Percentiles rank a stretch among this genome's conserved stretches.
phyloP scores from a whole-genome alignment of 1,140 invertebrate species.

The Oreohelix idahoensis region DNA sequence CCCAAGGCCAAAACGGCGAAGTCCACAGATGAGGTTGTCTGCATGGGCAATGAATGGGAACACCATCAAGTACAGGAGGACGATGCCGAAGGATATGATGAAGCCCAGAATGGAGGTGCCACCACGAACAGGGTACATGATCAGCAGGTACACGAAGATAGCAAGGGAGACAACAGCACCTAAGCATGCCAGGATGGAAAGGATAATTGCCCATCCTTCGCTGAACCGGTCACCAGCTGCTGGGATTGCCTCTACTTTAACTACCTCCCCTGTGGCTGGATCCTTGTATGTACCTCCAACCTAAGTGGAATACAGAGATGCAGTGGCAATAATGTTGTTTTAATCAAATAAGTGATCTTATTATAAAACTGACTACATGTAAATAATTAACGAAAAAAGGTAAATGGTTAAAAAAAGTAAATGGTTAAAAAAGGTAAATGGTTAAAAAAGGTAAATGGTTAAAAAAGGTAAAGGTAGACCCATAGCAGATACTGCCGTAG shows the following conservation, averaged over 20 bases:
- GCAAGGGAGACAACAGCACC: conserved; percentile 70
- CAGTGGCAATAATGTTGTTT: background rate
- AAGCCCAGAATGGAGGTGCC: conserved; percentile 75
- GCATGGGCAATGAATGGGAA: conserved; percentile 75
- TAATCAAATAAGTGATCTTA: no score
- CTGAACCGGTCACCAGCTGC: conserved; percentile 65
- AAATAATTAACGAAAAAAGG: no score
- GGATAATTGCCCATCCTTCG: conserved; percentile 72
- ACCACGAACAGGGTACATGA: conserved; percentile 72
- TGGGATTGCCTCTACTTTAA: conserved; percentile 58
- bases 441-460: no score
- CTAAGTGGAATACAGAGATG: background rate
- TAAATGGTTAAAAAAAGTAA: no score
- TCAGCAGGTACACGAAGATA: conserved; percentile 74
- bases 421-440: no score
- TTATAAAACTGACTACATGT: no score
- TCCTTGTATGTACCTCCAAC: conserved; percentile 63
- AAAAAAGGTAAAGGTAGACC: no score
- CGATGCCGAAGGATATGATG: conserved; percentile 73
- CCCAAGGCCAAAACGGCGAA: conserved; percentile 72
- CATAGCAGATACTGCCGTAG: no score
- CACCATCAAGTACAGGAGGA: conserved; percentile 73
- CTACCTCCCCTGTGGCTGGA: conserved; percentile 58
- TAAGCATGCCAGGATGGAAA: conserved; percentile 69
- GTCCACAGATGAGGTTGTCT: conserved; percentile 70